Evolutionary conservation across 2,888 invertebrate species (phyloP).

Genomic region (Nephrotoma guestfalica): DNA sequence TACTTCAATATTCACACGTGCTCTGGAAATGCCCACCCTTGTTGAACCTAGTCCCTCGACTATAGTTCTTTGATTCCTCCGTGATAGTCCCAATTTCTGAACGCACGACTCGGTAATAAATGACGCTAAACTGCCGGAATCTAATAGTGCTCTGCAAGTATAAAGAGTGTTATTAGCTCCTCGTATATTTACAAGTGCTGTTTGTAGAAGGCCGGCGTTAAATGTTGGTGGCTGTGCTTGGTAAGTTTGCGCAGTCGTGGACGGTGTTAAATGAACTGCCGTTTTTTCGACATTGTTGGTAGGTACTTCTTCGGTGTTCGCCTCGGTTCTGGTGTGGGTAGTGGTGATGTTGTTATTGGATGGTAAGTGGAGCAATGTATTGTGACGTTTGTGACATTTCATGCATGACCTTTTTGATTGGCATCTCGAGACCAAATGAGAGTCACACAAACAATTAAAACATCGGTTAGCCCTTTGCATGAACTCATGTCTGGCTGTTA

Average conservation of each 20-base stretch:
- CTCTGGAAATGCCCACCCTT: neutral
- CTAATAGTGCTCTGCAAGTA: neutral
- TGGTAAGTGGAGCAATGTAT: neutral
- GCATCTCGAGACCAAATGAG: neutral
- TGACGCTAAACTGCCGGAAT: too few relatives aligned
- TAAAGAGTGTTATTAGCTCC: neutral
- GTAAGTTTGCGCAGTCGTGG: neutral
- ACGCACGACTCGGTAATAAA: neutral
- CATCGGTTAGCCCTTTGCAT: neutral
- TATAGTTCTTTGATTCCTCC: neutral
- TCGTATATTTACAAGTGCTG: neutral
- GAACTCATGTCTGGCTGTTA: neutral
- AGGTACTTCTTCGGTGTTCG: neutral
- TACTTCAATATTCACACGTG: neutral
- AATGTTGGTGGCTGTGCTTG: neutral
- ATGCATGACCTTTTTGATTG: neutral
- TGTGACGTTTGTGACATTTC: neutral
- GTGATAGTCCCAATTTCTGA: neutral
- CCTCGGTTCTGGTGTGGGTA: neutral
- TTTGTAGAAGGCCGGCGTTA: neutral
- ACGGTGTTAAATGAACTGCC: neutral
- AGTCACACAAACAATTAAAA: neutral
- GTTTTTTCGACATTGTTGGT: neutral
- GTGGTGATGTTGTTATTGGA: too few relatives aligned
- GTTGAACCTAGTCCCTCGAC: neutral